phyloP scores from a whole-genome alignment of 2,888 invertebrate species.

The Polydrusus tereticollis region DNA sequence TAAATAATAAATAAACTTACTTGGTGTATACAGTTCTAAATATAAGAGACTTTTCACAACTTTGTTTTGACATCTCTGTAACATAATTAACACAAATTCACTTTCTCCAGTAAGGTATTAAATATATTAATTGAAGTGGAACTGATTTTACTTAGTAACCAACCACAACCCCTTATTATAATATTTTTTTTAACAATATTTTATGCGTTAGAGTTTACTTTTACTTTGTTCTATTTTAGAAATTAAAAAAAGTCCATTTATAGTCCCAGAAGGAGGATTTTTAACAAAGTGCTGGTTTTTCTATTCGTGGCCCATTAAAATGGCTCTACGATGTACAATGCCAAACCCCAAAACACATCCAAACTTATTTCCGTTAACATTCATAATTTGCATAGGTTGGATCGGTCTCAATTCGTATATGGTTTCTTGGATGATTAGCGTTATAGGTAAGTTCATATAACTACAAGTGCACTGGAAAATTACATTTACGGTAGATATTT shows the following conservation, averaged over 20 bases:
- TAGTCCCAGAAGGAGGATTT: constrained; percentile 54
- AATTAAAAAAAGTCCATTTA: constrained; percentile 53
- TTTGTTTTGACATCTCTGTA: too few species aligned
- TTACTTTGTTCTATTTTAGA: constrained; percentile 41
- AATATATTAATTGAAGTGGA: too few species aligned
- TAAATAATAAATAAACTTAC: too few species aligned
- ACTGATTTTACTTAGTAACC: too few species aligned
- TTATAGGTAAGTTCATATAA: constrained; percentile 76
- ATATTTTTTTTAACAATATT: neutral
- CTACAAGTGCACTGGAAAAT: neutral
- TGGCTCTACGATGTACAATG: constrained; percentile 76
- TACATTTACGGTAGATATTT: too few species aligned
- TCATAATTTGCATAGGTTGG: constrained; percentile 88
- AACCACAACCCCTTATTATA: too few species aligned
- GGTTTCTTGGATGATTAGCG: constrained; percentile 93
- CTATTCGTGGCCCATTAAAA: constrained; percentile 79
- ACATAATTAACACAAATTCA: too few species aligned
- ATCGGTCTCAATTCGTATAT: constrained; percentile 88
- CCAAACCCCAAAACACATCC: constrained; percentile 77
- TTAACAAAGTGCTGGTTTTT: constrained; percentile 74
- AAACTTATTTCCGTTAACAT: constrained; percentile 80
- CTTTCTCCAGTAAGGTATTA: too few species aligned
- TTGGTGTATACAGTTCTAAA: too few species aligned
- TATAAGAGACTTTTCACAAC: too few species aligned
- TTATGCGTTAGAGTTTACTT: neutral